Base-by-base conservation (phyloP, 2,888 invertebrate genomes). In the Theristus sp. region DNA sequence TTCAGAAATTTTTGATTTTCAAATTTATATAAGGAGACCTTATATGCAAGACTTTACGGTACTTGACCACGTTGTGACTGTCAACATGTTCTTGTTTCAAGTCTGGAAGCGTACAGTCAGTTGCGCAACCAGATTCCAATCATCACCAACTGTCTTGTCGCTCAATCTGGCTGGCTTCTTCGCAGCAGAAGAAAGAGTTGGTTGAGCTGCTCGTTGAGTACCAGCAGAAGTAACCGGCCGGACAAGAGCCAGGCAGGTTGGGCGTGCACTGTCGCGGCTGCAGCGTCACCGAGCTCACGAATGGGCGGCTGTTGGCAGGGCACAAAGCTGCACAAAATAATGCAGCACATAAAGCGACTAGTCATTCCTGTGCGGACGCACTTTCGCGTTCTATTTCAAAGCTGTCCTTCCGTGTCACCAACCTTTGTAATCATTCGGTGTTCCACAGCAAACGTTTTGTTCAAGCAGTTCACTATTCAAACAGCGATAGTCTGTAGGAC, bases 211-310 rank as follows among this genome's bases (percentile, higher is more conserved):
- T 66, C 1, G 70, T 69, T 29, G 71, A 69, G 6, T 67, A 68
- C 71, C 71, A 71, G 62, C 71, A 71, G 69, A 71, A 71, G 65
- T 71, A 71, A 66, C 69, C 69, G 49, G 71, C 68, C 0, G 70
- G 70, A 61, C 71, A 71, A 2, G 70, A 68, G 49, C 71, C 70
- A 59, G 70, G 71, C 38, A 71, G 70, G 60, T 70, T 71, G 31
- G 71, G 71, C 17, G 70, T 71, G 62, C 71, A 71, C 63, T 71
- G 71, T 69, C 70, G 69, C 26, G 71, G 70, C 62, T 71, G 70
- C n/a, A 71, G 68, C 2, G 69, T 69, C 24, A 71, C 67, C 13
- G 71, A 71, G 27, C 68, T 69, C 63, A 71, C 69, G 67, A 70
- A 71, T 53, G 71, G 71, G 29, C 68, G 69, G 13, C 71, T 71